Evolutionary conservation across 2,888 invertebrate species (phyloP).

Genomic region (Flexamia atlantica): DNA sequence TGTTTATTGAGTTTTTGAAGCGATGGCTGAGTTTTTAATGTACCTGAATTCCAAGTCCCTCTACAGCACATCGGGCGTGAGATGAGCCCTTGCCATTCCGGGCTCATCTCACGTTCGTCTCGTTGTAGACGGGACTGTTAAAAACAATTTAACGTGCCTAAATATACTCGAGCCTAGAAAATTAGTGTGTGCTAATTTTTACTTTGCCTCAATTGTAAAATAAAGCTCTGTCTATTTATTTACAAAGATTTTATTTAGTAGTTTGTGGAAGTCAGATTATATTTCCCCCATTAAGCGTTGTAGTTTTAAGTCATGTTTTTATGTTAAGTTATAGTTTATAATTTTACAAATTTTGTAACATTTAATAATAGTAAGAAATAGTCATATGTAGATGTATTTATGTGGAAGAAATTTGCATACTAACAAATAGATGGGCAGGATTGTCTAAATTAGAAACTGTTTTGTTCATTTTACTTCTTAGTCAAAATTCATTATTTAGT

Average conservation of each 20-base stretch:
- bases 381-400: slow-evolving; percentile 50
- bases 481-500: no score
- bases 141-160: slow-evolving; percentile 48
- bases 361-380: slow-evolving; percentile 44
- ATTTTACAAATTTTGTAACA: slow-evolving; percentile 55
- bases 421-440: slow-evolving; percentile 1
- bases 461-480: no score
- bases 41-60: slow-evolving; percentile 27
- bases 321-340: slow-evolving; percentile 46
- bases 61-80: slow-evolving; percentile 11
- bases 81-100: background rate
- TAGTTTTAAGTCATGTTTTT: slow-evolving; percentile 54
- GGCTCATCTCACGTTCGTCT: slow-evolving; percentile 11
- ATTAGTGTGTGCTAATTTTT: slow-evolving; percentile 34
- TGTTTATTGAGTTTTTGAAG: slow-evolving; percentile 28
- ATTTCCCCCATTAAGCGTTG: slow-evolving; percentile 42
- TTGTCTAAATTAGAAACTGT: background rate
- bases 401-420: slow-evolving; percentile 34
- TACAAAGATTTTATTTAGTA: slow-evolving; percentile 58
- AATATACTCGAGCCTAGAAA: slow-evolving; percentile 42
- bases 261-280: slow-evolving; percentile 32
- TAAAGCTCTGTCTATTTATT: slow-evolving; percentile 48
- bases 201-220: slow-evolving; percentile 39
- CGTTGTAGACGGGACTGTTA: slow-evolving; percentile 11
- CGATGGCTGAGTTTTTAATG: slow-evolving; percentile 42